phyloP scores from a whole-genome alignment of 2,888 invertebrate species.

The Herminia tarsipennalis region DNA sequence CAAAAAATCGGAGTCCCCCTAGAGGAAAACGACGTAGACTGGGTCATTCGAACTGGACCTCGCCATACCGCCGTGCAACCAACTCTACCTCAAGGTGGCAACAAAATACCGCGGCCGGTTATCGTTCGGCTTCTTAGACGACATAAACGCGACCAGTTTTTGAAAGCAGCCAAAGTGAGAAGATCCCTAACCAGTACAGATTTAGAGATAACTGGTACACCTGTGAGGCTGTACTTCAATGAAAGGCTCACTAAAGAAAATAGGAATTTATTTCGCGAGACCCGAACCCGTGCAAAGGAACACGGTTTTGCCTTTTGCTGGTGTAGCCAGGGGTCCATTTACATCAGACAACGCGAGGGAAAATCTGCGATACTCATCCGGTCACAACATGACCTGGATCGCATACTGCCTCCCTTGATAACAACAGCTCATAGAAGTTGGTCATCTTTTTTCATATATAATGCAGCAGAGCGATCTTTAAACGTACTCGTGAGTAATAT shows the following conservation, averaged over 20 bases:
- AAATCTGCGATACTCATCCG: slow-evolving; percentile 7
- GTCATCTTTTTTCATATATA: too few relatives aligned
- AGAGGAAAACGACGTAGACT: slow-evolving; percentile 34
- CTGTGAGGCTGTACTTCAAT: slow-evolving; percentile 18
- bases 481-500: too few relatives aligned
- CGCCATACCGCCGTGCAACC: background rate
- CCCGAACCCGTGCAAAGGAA: slow-evolving; percentile 12
- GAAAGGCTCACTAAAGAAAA: slow-evolving; percentile 31
- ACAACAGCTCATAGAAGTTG: too few relatives aligned
- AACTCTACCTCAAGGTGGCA: background rate
- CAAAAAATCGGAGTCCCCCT: too few relatives aligned
- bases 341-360: slow-evolving; percentile 23
- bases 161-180: slow-evolving; percentile 32
- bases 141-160: slow-evolving; percentile 23
- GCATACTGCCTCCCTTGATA: background rate
- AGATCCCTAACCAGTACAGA: slow-evolving; percentile 22
- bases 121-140: slow-evolving; percentile 27
- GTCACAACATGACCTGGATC: background rate
- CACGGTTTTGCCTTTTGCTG: slow-evolving; percentile 23
- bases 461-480: too few relatives aligned
- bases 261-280: slow-evolving; percentile 30
- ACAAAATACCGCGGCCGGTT: slow-evolving; percentile 20
- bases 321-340: slow-evolving; percentile 20
- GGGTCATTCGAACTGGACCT: slow-evolving; percentile 21
- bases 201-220: slow-evolving; percentile 10